Evolutionary conservation across 2,888 invertebrate genomes (phyloP).

Genomic region (Schrankia costaestrigalis): DNA sequence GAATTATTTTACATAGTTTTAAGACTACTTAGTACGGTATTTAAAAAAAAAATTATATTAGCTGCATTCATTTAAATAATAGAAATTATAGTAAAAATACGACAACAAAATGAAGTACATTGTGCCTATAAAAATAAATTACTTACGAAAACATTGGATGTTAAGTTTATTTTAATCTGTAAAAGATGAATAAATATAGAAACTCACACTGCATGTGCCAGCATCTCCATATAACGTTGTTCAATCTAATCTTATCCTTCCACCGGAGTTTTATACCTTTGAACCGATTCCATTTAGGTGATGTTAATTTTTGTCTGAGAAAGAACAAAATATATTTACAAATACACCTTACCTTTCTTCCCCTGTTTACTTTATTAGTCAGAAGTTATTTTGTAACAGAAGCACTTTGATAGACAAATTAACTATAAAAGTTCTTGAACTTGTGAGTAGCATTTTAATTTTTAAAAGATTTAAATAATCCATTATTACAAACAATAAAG

Average conservation of each 20-base stretch:
- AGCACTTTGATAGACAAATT: slow-evolving; percentile 49
- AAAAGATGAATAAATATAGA: neutral
- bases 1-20: no score
- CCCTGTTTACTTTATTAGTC: slow-evolving; percentile 43
- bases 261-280: slow-evolving; percentile 97
- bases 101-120: no score
- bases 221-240: slow-evolving; percentile 99
- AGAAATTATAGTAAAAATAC: no score
- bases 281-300: slow-evolving; percentile 99
- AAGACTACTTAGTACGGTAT: no score
- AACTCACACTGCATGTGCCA: slow-evolving; percentile 99
- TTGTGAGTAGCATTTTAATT: slow-evolving; percentile 62
- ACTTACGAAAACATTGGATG: no score
- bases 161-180: neutral
- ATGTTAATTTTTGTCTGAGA: slow-evolving; percentile 97
- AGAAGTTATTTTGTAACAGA: slow-evolving; percentile 57
- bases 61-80: no score
- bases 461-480: slow-evolving; percentile 49
- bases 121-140: no score
- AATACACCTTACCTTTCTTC: slow-evolving; percentile 55
- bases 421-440: slow-evolving; percentile 60
- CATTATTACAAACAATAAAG: slow-evolving; percentile 56
- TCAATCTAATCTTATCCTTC: slow-evolving; percentile 99
- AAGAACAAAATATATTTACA: slow-evolving; percentile 42
- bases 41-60: no score